phyloP scores from a whole-genome alignment of 1,140 invertebrate species.

The Leguminivora glycinivorella region DNA sequence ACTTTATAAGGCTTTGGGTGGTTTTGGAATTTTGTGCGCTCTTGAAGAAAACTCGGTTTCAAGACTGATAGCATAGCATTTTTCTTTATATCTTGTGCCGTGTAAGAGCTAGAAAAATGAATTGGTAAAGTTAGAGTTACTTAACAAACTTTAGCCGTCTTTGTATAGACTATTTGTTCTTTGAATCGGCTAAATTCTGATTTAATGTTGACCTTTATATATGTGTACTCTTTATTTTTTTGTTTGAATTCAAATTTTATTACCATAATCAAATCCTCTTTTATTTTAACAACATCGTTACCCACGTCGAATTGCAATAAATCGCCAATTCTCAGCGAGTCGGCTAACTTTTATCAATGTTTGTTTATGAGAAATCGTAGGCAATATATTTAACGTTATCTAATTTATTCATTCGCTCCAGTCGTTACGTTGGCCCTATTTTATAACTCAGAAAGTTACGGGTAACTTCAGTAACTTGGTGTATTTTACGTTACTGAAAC shows the following conservation, averaged over 20 bases:
- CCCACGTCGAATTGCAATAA: neutral
- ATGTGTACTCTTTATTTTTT: neutral
- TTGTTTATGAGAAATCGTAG: constrained; percentile 12
- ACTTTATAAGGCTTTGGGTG: constrained; percentile 6
- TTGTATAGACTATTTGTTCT: neutral
- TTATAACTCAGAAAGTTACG: constrained; percentile 35
- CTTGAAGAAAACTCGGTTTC: neutral
- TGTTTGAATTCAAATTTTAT: neutral
- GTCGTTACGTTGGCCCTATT: constrained; percentile 29
- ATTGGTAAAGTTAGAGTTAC: neutral
- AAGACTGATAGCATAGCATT: neutral
- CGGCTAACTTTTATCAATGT: constrained; percentile 22
- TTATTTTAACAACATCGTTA: neutral
- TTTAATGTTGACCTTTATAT: neutral
- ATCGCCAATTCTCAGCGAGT: neutral
- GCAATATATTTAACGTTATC: constrained; percentile 30
- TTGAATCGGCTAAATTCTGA: neutral
- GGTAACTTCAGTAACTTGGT: constrained; percentile 21
- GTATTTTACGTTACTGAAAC: constrained; percentile 32
- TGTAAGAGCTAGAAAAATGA: neutral
- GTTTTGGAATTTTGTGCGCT: neutral
- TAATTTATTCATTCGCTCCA: constrained; percentile 31
- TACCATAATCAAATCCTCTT: neutral
- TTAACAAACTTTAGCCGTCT: neutral
- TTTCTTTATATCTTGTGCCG: neutral